phyloP scores from a whole-genome alignment of 2,113 vertebrate genomes.

The Lepus europaeus region DNA sequence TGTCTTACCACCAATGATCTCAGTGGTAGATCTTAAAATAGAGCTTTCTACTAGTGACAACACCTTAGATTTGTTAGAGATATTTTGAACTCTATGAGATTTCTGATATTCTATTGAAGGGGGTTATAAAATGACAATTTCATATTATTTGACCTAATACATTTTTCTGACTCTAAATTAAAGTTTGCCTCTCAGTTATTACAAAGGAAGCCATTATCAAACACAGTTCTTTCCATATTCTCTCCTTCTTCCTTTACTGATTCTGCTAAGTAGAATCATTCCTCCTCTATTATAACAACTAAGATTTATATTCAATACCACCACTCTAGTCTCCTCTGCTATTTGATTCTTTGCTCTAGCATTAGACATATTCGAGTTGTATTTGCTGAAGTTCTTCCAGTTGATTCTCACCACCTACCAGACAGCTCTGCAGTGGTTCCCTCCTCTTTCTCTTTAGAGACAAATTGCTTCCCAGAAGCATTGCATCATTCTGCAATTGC shows the following conservation, averaged over 20 bases:
- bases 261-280: background rate
- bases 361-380: background rate
- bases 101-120: conserved; percentile 1
- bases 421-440: background rate
- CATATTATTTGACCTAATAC: background rate
- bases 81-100: background rate
- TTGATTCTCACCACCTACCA: background rate
- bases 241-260: background rate
- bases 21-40: conserved; percentile 14
- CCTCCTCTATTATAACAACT: background rate
- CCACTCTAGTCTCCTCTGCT: background rate
- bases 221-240: background rate
- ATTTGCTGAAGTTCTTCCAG: background rate
- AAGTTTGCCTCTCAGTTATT: background rate
- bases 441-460: background rate
- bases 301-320: background rate
- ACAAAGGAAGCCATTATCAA: background rate
- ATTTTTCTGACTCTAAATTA: conserved; percentile 49
- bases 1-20: background rate
- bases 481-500: background rate
- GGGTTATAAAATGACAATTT: background rate
- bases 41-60: background rate
- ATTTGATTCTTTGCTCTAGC: background rate
- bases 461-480: background rate
- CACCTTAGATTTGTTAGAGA: background rate